Evolutionary conservation across 2,113 vertebrate species (phyloP), one percentile per base, ranked within the genome.

Genomic region (Hydropotes inermis): DNA sequence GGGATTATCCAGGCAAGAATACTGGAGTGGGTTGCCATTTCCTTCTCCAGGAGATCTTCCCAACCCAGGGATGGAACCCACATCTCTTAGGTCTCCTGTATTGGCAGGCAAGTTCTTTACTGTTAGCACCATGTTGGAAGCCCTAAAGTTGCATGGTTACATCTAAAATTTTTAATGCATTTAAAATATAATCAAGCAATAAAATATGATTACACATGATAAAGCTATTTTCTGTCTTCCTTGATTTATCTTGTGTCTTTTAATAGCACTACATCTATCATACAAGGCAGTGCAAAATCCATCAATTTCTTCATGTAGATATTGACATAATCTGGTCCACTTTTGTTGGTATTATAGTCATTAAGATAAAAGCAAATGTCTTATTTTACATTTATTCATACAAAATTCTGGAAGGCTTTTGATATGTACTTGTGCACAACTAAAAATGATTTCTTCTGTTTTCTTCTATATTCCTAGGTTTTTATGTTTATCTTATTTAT

Each of bases 151-250:
- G 10, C 17, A 76, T 79, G 64, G 47, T 94, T 94, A 94, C 33
- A 50, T 88, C 2, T 64, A 78, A 94, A 87, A 90, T 28, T 14
- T 89, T 79, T 87, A 92, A 16, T 85, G 21, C 17, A 52, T 76
- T 92, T 95, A 47, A 89, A 95, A 81, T 84, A 87, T 93, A 89
- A 79, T 54, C 55, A 95, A 91, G 5, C 27, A 92, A 55, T 76
- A 52, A 82, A 85, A 64, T 89, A 93, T 92, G 30, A 96, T 94
- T 87, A 47, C 10, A 90, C 28, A 50, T 79, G 33, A 74, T 79
- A 76, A 85, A 95, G 87, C 90, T 94, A 85, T 93, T 97, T 91
- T 92, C 16, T 58, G 6, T 92, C 28, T 95, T 88, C 52, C 36
- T 74, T 5, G 64, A 60, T 94, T 95, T 94, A 94, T 76, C 27